Percentiles rank a stretch among this genome's conserved stretches.
phyloP scores from a whole-genome alignment of 2,113 vertebrate genomes.

The Halcyon malimbica region DNA sequence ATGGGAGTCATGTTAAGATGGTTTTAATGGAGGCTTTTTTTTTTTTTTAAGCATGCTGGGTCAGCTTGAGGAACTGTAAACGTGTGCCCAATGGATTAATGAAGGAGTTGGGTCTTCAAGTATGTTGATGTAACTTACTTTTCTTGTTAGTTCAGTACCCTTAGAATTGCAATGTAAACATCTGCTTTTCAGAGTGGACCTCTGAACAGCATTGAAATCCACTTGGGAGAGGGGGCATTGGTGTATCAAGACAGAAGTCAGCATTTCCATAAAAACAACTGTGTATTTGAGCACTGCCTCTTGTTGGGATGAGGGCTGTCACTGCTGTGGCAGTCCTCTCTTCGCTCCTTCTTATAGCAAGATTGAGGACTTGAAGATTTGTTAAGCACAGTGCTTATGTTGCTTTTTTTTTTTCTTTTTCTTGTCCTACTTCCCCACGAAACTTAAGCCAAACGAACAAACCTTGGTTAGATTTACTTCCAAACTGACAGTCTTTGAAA shows the following conservation, averaged over 20 bases:
- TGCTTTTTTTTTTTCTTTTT: not conserved
- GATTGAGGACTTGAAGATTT: not conserved
- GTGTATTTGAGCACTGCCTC: not conserved
- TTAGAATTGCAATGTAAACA: not conserved
- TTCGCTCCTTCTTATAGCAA: not conserved
- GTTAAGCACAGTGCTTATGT: not conserved
- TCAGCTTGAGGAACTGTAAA: not conserved
- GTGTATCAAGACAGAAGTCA: not conserved
- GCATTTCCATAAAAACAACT: not conserved
- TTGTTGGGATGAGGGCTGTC: not conserved
- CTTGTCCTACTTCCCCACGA: not conserved
- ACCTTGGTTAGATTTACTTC: not conserved
- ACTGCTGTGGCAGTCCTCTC: not conserved
- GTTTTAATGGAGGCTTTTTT: not conserved
- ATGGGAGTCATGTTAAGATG: not conserved
- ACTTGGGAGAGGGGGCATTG: not conserved
- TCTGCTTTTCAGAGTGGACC: not conserved
- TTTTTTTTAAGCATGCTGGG: not conserved
- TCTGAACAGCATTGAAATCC: not conserved
- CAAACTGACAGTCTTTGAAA: not conserved
- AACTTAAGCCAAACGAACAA: not conserved
- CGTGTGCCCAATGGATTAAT: not conserved
- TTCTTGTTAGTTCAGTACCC: not conserved
- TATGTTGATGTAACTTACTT: not conserved
- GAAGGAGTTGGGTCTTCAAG: not conserved